These are phyloP conservation scores for Rhamphomyia laevipes DNA, from an alignment of 2,888 invertebrate species.

Conservation along the genomic window DNA sequence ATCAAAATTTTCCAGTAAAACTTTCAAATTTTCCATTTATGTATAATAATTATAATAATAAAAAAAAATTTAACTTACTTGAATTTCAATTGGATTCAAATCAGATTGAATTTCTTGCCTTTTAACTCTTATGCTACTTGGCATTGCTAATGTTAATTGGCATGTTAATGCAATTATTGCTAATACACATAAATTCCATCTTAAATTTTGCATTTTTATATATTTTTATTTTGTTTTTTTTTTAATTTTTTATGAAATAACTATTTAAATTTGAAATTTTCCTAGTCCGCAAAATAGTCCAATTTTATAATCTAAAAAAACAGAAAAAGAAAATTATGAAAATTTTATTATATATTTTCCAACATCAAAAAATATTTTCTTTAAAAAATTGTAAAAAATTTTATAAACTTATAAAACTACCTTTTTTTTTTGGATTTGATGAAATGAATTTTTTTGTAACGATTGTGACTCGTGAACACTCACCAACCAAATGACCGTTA, in stretches of 20 bases:
- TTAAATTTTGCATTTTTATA: slow-evolving; percentile 12
- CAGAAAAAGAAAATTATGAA: background rate
- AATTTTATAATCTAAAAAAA: too few species aligned
- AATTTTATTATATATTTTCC: too few species aligned
- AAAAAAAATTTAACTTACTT: slow-evolving; percentile 34
- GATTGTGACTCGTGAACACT: slow-evolving; percentile 38
- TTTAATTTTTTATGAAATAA: background rate
- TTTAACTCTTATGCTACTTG: slow-evolving; percentile 25
- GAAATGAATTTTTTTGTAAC: slow-evolving; percentile 7
- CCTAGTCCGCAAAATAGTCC: background rate
- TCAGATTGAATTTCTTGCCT: slow-evolving; percentile 23
- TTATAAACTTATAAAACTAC: too few species aligned
- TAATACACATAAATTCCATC: slow-evolving; percentile 12
- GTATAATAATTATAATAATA: background rate
- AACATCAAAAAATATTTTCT: background rate
- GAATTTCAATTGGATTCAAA: slow-evolving; percentile 33
- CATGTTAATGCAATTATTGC: slow-evolving; percentile 11
- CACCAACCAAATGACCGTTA: slow-evolving; percentile 39
- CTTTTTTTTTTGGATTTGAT: background rate
- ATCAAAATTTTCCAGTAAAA: too few species aligned
- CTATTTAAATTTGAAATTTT: background rate
- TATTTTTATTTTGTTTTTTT: background rate
- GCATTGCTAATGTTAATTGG: slow-evolving; percentile 15
- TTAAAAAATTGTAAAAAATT: too few species aligned
- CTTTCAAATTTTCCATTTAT: too few species aligned